Percentiles rank a stretch among this genome's conserved stretches.
Conservation (phyloP, 2,797 vertebrate species). For the Chiloscyllium punctatum region DNA sequence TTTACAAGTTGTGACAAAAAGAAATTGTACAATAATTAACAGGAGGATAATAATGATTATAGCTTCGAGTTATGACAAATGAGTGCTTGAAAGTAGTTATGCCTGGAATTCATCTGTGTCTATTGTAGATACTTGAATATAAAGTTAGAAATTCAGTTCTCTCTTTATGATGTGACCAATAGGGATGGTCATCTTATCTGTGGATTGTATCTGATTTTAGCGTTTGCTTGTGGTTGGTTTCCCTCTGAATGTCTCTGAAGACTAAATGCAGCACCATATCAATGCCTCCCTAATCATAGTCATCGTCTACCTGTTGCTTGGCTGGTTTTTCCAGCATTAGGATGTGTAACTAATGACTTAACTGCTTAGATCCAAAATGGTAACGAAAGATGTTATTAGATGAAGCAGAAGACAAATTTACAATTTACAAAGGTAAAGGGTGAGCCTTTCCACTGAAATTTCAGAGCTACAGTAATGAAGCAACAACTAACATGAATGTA, state of each 20-base stretch:
- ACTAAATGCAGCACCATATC: not conserved
- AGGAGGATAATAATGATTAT: not conserved
- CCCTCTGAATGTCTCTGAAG: not conserved
- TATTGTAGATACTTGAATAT: not conserved
- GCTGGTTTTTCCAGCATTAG: not conserved
- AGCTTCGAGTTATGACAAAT: not conserved
- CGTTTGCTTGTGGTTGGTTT: not conserved
- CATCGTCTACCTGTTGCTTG: not conserved
- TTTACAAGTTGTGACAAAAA: not conserved
- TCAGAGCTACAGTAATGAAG: not conserved
- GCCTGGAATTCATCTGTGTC: not conserved
- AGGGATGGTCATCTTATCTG: not conserved
- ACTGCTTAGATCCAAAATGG: not conserved
- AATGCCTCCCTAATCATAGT: not conserved
- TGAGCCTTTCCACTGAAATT: not conserved
- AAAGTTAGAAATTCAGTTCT: not conserved
- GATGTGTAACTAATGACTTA: not conserved
- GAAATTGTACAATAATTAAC: not conserved
- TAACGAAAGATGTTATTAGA: not conserved
- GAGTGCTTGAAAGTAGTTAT: not conserved
- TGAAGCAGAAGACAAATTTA: not conserved
- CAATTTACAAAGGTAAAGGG: no score
- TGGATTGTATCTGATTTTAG: not conserved
- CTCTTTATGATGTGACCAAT: not conserved
- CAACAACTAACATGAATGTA: not conserved